phyloP scores from a whole-genome alignment of 2,113 vertebrate genomes.

The Sturnira hondurensis region DNA sequence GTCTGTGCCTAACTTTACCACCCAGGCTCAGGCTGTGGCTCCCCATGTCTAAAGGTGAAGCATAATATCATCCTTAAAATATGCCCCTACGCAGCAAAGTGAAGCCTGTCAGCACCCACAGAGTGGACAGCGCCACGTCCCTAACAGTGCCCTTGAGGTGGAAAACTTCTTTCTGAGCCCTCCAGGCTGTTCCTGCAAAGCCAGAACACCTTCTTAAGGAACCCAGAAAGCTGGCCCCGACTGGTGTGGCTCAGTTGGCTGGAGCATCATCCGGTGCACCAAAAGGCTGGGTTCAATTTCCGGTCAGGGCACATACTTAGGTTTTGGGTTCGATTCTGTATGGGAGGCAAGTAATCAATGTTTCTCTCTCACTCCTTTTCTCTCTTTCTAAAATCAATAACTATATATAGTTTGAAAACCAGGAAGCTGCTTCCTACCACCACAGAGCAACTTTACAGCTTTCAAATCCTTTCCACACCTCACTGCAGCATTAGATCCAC shows the following conservation, averaged over 20 bases:
- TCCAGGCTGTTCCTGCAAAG: not conserved
- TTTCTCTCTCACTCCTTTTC: too few relatives aligned
- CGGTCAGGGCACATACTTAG: too few relatives aligned
- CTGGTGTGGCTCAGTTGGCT: too few relatives aligned
- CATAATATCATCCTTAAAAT: not conserved
- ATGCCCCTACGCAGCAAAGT: not conserved
- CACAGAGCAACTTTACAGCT: not conserved
- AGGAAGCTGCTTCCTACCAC: not conserved
- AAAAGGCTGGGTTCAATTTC: too few relatives aligned
- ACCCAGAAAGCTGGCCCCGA: too few relatives aligned
- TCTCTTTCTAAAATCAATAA: too few relatives aligned
- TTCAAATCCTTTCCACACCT: slow-evolving; percentile 24
- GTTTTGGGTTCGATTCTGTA: too few relatives aligned
- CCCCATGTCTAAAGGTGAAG: not conserved
- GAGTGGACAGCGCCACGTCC: slow-evolving; percentile 67
- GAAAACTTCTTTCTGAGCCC: not conserved
- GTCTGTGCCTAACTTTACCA: not conserved
- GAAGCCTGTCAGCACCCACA: slow-evolving; percentile 48
- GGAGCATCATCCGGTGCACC: too few relatives aligned
- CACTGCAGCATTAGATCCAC: not conserved
- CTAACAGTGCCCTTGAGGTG: not conserved
- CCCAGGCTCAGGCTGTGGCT: not conserved
- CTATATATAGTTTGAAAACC: not conserved
- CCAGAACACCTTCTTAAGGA: not conserved
- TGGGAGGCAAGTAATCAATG: too few relatives aligned